These are phyloP conservation scores for Masnerella sp. DNA, from an alignment of 2,888 invertebrate genomes.

Conservation along the genomic window DNA sequence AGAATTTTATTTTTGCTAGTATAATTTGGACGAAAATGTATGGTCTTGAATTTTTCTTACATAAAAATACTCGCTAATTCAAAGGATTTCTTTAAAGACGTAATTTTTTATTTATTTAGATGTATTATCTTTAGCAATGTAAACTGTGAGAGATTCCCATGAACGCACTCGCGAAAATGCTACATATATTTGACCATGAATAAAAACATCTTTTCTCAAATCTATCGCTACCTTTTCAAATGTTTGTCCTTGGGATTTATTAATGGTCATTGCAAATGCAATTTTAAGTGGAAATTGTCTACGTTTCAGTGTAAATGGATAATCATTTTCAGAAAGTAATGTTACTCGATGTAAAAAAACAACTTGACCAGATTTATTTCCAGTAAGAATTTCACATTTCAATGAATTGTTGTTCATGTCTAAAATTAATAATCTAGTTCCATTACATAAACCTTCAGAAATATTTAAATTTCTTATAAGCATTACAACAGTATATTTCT, in stretches of 20 bases:
- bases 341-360: slow-evolving; percentile 20
- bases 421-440: slow-evolving; percentile 14
- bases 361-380: slow-evolving; percentile 4
- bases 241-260: not conserved
- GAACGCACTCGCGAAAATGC: too few species aligned
- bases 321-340: slow-evolving; percentile 11
- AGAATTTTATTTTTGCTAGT: too few species aligned
- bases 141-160: too few species aligned
- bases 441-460: slow-evolving; percentile 17
- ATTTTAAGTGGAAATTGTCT: slow-evolving; percentile 12
- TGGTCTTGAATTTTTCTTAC: too few species aligned
- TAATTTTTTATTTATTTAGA: too few species aligned
- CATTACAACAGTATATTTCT: slow-evolving; percentile 29
- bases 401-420: slow-evolving; percentile 13
- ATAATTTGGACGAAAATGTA: too few species aligned
- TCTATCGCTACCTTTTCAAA: slow-evolving; percentile 6
- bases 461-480: slow-evolving; percentile 11
- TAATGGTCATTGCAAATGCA: slow-evolving; percentile 17
- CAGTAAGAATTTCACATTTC: slow-evolving; percentile 12
- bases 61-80: too few species aligned
- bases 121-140: too few species aligned
- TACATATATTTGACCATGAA: slow-evolving; percentile 14
- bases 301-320: slow-evolving; percentile 4
- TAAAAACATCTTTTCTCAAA: slow-evolving; percentile 10
- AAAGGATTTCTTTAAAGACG: too few species aligned